Evolutionary conservation across 2,113 vertebrate genomes (phyloP), one percentile per base, ranked within the genome.

Genomic region (Oreotrochilus melanogaster): DNA sequence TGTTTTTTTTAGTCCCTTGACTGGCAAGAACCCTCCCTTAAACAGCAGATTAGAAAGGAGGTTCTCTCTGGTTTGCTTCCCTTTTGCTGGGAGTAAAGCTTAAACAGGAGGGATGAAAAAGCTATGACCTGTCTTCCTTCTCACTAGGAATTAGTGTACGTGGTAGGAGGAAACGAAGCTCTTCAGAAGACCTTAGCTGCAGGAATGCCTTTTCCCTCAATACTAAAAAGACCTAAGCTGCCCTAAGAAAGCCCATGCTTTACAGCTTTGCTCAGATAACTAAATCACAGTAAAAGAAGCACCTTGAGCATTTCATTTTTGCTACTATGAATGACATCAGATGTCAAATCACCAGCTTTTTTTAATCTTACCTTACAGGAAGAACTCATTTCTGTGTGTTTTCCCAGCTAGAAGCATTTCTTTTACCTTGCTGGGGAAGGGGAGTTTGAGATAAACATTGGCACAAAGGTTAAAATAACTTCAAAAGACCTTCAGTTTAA

Each of bases 301-400:
- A 89, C 17, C n/a, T 66, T 92, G 58, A 96, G 30, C 47, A 79
- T 88, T 95, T 95, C 27, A 25, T 74, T 86, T 78, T 95, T 76
- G 24, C 35, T 80, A 12, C 37, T 35, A 31, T 31, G 73, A 88
- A 71, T 92, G 35, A 89, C 62, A 37, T 79, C 48, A 72, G 51
- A 83, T 87, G 22, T 92, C 57, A 92, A 83, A 60, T 71, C 66
- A 71, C 12, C 35, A 65, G 35, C 5, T 61, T 53, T 58, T 33
- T 70, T 21, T 64, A 35, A 15, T 31, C 45, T 54, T 60, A 72
- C n/a, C 73, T 50, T 88, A 67, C 21, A 76, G 73, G 43, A 76
- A 87, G 23, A 66, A 37, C 15, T 51, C 0, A 78, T 83, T 95
- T 91, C 17, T 56, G 5, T 56, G 4, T 66, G 30, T 81, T 93